A percentile compares a stretch with the other conserved stretches of the same genome.
Conservation (phyloP, 2,888 invertebrate genomes). For the Poecilobothrus nobilitatus region DNA sequence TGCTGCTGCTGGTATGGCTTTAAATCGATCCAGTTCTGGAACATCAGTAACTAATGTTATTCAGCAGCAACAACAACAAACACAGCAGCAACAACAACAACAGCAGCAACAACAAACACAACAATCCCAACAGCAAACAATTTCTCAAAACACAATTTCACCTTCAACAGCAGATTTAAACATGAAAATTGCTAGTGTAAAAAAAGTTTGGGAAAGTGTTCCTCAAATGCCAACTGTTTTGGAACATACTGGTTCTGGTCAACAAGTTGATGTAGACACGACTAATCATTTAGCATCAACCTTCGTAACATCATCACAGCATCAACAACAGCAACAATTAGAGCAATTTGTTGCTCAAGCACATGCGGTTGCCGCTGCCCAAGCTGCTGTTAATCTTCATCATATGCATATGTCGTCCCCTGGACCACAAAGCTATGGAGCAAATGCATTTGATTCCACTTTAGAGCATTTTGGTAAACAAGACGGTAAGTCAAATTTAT, state of each 20-base stretch:
- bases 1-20: conserved; percentile 16
- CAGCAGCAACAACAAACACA: neutral
- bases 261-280: conserved; percentile 17
- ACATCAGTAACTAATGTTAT: conserved; percentile 12
- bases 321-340: conserved; percentile 30
- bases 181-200: conserved; percentile 89
- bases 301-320: conserved; percentile 30
- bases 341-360: conserved; percentile 14
- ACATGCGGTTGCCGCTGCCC: conserved; percentile 32
- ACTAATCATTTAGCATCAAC: conserved; percentile 25
- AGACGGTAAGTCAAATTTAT: conserved; percentile 18
- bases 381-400: conserved; percentile 34
- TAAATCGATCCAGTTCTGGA: conserved; percentile 18
- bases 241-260: conserved; percentile 42
- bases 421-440: conserved; percentile 34
- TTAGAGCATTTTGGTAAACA: conserved; percentile 41
- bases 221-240: conserved; percentile 59
- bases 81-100: neutral
- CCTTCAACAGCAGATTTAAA: conserved; percentile 83
- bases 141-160: conserved; percentile 63
- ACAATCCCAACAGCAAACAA: conserved; percentile 35
- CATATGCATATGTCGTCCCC: conserved; percentile 41
- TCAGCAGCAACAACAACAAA: conserved; percentile 22
- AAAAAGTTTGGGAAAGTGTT: conserved; percentile 67
- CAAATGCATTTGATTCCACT: conserved; percentile 42